Conservation (phyloP, 1,140 invertebrate genomes). For the Dermatophagoides farinae region DNA sequence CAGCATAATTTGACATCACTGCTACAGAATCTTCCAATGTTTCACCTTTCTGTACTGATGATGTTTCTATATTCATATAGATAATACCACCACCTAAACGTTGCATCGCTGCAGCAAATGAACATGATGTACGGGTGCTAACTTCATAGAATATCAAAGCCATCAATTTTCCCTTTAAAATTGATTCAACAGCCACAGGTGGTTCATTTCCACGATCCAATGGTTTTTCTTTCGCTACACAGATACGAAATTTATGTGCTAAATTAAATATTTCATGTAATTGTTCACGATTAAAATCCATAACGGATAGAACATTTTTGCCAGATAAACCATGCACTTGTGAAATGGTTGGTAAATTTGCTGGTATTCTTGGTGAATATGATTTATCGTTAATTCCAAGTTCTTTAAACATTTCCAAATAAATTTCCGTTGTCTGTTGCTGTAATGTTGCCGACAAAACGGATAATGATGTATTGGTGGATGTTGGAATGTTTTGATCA, state of each 20-base stretch:
- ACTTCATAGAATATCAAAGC: constrained; percentile 92
- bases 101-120: constrained; percentile 89
- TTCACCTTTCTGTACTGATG: constrained; percentile 91
- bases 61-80: constrained; percentile 63
- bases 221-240: constrained; percentile 42
- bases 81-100: constrained; percentile 76
- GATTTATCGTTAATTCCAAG: constrained; percentile 16
- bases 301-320: constrained; percentile 61
- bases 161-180: constrained; percentile 58
- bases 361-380: background rate
- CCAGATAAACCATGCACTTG: constrained; percentile 32
- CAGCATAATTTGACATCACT: constrained; percentile 35
- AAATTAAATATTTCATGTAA: constrained; percentile 83
- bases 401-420: constrained; percentile 20
- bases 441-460: background rate
- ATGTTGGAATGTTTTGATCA: background rate
- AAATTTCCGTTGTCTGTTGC: constrained; percentile 18
- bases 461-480: background rate
- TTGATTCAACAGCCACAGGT: background rate
- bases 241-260: constrained; percentile 61
- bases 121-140: constrained; percentile 83
- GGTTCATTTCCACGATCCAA: constrained; percentile 36
- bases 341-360: background rate
- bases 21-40: constrained; percentile 48
- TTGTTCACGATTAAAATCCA: constrained; percentile 62